These are phyloP conservation scores for Zeuzera pyrina DNA, from an alignment of 2,888 invertebrate species.

Conservation along the genomic window DNA sequence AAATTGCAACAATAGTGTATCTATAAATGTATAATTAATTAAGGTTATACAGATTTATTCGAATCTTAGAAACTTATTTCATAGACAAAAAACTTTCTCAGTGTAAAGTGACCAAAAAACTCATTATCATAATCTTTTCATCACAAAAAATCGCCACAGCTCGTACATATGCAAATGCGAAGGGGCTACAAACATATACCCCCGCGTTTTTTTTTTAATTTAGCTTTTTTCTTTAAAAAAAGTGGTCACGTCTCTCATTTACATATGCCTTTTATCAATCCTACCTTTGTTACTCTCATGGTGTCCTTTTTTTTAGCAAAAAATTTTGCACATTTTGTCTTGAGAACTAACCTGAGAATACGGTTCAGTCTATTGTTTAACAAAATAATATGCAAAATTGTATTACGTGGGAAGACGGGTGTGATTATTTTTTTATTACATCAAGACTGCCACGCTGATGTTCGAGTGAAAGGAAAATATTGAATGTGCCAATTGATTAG, in stretches of 20 bases:
- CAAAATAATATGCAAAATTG: too few relatives aligned
- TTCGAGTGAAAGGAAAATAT: too few relatives aligned
- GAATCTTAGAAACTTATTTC: not conserved
- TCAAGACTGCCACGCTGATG: too few relatives aligned
- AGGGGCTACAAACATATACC: constrained; percentile 35
- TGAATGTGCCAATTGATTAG: too few relatives aligned
- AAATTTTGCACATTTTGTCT: too few relatives aligned
- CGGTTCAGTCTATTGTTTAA: too few relatives aligned
- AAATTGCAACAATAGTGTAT: too few relatives aligned
- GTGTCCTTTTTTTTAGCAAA: constrained; percentile 19
- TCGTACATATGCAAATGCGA: constrained; percentile 49
- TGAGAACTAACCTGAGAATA: too few relatives aligned
- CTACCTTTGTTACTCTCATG: constrained; percentile 59
- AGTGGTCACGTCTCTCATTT: constrained; percentile 58
- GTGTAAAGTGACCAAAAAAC: constrained; percentile 56
- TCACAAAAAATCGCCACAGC: constrained; percentile 59
- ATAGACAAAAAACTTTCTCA: not conserved
- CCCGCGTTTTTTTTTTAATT: constrained; percentile 21
- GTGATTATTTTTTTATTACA: too few relatives aligned
- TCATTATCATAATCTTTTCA: constrained; percentile 58
- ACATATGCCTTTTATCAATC: constrained; percentile 34
- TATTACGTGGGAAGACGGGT: too few relatives aligned
- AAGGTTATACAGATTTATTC: too few relatives aligned
- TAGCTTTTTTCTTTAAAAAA: constrained; percentile 36
- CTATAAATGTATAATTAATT: too few relatives aligned